Percentiles rank a stretch among this genome's conserved stretches.
Evolutionary conservation across 2,113 vertebrate genomes (phyloP).

Genomic region (Myotis davidii): DNA sequence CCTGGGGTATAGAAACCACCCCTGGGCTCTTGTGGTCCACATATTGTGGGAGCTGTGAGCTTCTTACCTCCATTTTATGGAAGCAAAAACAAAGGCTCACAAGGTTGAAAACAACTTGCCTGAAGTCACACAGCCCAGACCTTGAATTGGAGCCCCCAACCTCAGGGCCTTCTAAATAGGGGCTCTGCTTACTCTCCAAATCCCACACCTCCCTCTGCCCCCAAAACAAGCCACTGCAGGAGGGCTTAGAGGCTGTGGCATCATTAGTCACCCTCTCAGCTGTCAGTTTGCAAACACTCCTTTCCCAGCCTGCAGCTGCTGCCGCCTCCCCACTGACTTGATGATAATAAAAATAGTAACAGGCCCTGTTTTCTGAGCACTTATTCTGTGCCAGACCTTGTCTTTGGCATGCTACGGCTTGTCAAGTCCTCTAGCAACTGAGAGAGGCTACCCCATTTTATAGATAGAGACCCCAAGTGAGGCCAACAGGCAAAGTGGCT

Average conservation of each 20-base stretch:
- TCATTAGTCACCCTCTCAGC: conserved; percentile 65
- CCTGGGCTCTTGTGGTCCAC: neutral
- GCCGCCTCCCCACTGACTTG: conserved; percentile 49
- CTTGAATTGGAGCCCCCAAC: neutral
- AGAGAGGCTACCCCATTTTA: neutral
- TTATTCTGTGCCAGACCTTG: conserved; percentile 36
- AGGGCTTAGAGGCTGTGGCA: neutral
- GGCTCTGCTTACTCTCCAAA: neutral
- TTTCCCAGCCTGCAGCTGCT: conserved; percentile 45
- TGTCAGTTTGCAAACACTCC: conserved; percentile 77
- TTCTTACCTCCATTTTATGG: neutral
- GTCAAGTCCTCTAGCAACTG: neutral
- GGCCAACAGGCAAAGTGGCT: neutral
- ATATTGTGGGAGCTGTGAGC: neutral
- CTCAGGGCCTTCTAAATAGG: neutral
- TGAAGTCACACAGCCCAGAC: neutral
- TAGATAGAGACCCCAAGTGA: neutral
- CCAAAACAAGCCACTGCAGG: neutral
- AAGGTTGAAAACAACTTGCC: neutral
- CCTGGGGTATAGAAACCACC: neutral
- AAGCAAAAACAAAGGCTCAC: conserved; percentile 1
- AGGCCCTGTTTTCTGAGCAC: conserved; percentile 62
- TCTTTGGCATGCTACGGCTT: neutral
- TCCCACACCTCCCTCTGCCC: neutral
- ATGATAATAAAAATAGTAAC: conserved; percentile 73